Percentiles rank a stretch among this genome's conserved stretches.
Evolutionary conservation across 2,888 invertebrate species (phyloP).

Genomic region (Ptilodon capucinus): DNA sequence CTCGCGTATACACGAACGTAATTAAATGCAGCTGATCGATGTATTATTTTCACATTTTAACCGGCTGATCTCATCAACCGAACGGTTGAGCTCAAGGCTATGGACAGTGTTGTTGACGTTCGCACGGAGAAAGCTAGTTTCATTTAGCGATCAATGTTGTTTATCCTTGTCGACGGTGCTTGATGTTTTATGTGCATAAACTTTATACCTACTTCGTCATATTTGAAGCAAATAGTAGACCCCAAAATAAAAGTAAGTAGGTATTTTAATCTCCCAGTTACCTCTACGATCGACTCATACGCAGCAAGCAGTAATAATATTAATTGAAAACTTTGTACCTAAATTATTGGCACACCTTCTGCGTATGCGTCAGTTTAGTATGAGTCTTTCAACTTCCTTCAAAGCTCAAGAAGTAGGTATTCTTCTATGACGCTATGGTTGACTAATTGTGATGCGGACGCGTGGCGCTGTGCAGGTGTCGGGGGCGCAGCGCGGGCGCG

Average conservation of each 20-base stretch:
- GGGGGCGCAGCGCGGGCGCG: conserved; percentile 90
- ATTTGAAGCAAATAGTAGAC: background rate
- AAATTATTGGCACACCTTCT: too few species aligned
- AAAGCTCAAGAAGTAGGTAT: background rate
- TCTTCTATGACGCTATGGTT: background rate
- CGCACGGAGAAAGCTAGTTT: conserved; percentile 49
- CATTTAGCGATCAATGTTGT: conserved; percentile 38
- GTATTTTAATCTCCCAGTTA: too few species aligned
- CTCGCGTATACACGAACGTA: conserved; percentile 14
- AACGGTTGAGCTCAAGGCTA: conserved; percentile 23
- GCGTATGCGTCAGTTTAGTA: background rate
- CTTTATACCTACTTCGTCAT: too few species aligned
- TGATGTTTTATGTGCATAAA: conserved; percentile 6
- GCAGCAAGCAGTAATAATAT: background rate
- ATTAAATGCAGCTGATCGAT: conserved; percentile 40
- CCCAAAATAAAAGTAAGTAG: too few species aligned
- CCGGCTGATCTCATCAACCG: conserved; percentile 43
- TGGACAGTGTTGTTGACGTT: conserved; percentile 22
- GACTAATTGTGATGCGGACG: conserved; percentile 7
- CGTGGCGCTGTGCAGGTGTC: conserved; percentile 81
- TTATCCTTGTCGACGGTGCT: conserved; percentile 28
- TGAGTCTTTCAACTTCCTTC: background rate
- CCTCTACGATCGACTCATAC: background rate
- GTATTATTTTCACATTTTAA: conserved; percentile 42
- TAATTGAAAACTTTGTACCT: background rate